Conservation (phyloP, 2,888 invertebrate genomes). For the Coenonympha glycerion region DNA sequence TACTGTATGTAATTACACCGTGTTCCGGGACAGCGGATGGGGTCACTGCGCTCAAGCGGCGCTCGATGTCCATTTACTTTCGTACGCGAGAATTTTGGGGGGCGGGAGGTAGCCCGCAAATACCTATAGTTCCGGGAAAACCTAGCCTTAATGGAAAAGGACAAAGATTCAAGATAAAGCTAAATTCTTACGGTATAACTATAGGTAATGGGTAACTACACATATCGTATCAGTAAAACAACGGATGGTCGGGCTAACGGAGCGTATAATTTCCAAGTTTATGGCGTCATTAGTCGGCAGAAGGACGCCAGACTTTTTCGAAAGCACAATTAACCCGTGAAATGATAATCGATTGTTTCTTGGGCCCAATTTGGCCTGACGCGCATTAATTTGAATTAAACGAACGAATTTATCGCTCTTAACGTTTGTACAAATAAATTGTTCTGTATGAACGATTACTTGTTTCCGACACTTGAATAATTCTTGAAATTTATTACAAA, state of each 20-base stretch:
- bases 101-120: too few species aligned
- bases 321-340: constrained; percentile 65
- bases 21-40: too few species aligned
- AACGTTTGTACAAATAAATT: constrained; percentile 9
- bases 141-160: too few species aligned
- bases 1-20: too few species aligned
- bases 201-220: constrained; percentile 23
- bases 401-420: constrained; percentile 21
- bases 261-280: constrained; percentile 66
- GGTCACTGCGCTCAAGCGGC: too few species aligned
- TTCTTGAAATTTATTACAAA: too few species aligned
- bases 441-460: background rate
- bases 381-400: constrained; percentile 34
- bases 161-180: background rate
- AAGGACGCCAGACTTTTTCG: constrained; percentile 53
- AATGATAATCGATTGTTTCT: constrained; percentile 64
- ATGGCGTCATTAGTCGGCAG: constrained; percentile 63
- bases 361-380: constrained; percentile 43
- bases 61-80: too few species aligned
- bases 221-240: constrained; percentile 34
- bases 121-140: too few species aligned
- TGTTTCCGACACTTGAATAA: background rate
- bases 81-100: too few species aligned
- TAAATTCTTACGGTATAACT: constrained; percentile 12
- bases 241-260: constrained; percentile 53